Percentiles rank a stretch among this genome's conserved stretches.
Conservation (phyloP, 2,888 invertebrate species). For the Hemithea aestivaria region DNA sequence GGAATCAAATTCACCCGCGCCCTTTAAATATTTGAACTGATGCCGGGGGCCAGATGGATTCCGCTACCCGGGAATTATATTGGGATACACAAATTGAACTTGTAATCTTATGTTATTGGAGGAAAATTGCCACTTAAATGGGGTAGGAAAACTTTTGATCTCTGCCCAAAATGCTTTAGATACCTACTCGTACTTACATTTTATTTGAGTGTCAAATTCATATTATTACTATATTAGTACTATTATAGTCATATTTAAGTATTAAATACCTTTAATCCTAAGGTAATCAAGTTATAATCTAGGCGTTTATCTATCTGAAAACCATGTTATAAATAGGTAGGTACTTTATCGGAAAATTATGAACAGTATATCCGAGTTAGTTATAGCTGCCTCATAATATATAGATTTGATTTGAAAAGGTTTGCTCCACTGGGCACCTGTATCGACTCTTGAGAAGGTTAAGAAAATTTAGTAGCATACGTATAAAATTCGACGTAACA, state of each 20-base stretch:
- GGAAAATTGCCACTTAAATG: slow-evolving; percentile 5
- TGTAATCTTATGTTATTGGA: slow-evolving; percentile 12
- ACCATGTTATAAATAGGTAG: no score
- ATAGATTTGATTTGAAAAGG: slow-evolving; percentile 18
- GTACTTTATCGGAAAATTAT: no score
- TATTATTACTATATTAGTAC: no score
- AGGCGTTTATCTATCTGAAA: no score
- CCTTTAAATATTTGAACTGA: slow-evolving; percentile 76
- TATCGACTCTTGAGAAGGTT: slow-evolving; percentile 28
- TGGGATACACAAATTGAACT: slow-evolving; percentile 15
- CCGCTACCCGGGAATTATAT: slow-evolving; percentile 11
- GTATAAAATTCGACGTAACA: slow-evolving; percentile 29
- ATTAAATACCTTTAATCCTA: no score
- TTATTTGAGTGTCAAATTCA: no score
- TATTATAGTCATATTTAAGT: no score
- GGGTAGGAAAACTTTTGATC: background rate
- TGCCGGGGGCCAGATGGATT: slow-evolving; percentile 39
- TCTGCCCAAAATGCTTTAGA: background rate
- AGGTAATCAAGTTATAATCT: no score
- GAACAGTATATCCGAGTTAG: no score
- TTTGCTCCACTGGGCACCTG: slow-evolving; percentile 22
- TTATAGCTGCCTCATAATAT: background rate
- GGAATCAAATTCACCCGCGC: slow-evolving; percentile 62
- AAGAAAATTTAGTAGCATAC: slow-evolving; percentile 29
- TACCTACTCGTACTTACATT: background rate